These are phyloP conservation scores for Anoura caudifer DNA, from an alignment of 2,113 vertebrate species.

Conservation along the genomic window DNA sequence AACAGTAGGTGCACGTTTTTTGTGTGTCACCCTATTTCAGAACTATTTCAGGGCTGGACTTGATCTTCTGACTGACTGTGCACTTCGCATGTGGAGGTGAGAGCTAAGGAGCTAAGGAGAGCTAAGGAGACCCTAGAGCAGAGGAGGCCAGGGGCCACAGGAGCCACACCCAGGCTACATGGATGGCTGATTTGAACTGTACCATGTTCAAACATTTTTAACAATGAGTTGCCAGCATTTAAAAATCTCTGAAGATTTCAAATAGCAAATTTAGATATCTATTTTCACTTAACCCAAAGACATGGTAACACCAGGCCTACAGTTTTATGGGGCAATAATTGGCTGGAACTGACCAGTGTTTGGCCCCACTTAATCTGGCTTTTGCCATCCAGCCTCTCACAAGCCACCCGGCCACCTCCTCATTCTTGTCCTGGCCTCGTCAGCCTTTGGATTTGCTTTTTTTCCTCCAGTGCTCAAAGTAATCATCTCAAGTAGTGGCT, in stretches of 20 bases:
- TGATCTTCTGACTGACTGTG: neutral
- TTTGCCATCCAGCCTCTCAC: fast-evolving
- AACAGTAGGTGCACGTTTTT: neutral
- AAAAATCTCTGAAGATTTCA: neutral
- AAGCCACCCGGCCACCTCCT: neutral
- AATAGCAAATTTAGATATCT: neutral
- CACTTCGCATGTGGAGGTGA: neutral
- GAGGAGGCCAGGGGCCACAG: neutral
- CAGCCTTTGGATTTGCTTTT: neutral
- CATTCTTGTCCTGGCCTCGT: neutral
- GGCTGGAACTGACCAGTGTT: neutral
- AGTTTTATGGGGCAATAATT: neutral
- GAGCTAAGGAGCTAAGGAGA: neutral
- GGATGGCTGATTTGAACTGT: neutral
- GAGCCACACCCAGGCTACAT: neutral
- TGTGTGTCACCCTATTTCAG: neutral
- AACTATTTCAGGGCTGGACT: neutral
- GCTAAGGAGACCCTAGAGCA: neutral
- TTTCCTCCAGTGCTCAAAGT: neutral
- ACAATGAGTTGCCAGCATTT: neutral
- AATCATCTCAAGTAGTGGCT: neutral
- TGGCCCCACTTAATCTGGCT: neutral
- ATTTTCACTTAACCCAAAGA: neutral
- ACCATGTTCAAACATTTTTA: neutral
- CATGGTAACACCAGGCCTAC: neutral